Base-by-base conservation (phyloP, 2,888 invertebrate species). In the Heteromurus nitidus region DNA sequence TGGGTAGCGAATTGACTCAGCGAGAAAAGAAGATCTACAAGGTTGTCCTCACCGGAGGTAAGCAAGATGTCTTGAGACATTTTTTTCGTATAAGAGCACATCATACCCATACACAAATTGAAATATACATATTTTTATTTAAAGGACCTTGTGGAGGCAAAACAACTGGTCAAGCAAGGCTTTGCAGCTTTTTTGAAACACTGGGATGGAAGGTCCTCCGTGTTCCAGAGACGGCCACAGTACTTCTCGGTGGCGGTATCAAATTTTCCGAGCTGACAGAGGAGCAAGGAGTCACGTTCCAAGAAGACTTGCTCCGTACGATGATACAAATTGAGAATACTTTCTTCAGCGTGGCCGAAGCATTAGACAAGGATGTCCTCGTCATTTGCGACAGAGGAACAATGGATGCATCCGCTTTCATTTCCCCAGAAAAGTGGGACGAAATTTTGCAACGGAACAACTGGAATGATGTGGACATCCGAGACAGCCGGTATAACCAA, bases 131-230 rank as follows among this genome's bases (percentile, higher is more conserved):
- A 9, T 65, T 58, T 36, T 75, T 3, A 24, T 1, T 22, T 60
- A 44, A 44, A 80, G 74, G 74, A 24, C 80, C 80, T 87, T 98
- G 98, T 91, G 98, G 98, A 88, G 98, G 98, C 83, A 98, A 98
- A 91, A 98, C 98, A 85, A 98, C 98, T 42, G 98, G 98, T 67
- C 97, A 98, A 90, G 94, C 96, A 64, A 93, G 98, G 87, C 91
- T 99, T 86, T 95, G 96, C 90, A 97, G 97, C 82, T 99, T 99
- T 91, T 99, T 99, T 91, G 99, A 99, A 91, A 98, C 96, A 91
- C 92, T 98, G 87, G 99, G 99, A 90, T 99, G 98, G 98, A 98
- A 97, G 95, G 83, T 98, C 90, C 99, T 96, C 93, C 95, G 98
- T 91, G 98, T 98, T 91, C 98, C 98, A 91, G 99, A 99, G 93